Base-by-base conservation (phyloP, 2,113 vertebrate genomes). In the Rhipidura dahli region DNA sequence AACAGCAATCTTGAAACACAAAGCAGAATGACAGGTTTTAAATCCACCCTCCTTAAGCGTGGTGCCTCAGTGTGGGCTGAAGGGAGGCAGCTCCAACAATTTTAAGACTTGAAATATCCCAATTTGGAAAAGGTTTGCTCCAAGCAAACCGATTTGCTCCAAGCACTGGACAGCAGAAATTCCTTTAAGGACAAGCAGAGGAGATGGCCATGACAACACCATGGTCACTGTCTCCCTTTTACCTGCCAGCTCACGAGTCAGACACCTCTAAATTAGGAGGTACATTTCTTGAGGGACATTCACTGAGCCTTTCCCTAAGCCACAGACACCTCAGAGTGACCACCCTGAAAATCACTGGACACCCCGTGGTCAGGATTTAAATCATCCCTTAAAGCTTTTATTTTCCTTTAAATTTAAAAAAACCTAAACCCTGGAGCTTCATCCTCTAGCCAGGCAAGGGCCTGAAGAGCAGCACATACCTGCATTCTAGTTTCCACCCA, bases 311-410 rank as follows among this genome's bases (percentile, higher is more conserved):
- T 45, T 50, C 70, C 8, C 13, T 1, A 1, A 77, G 45, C 40
- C 35, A 61, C 1, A 0, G 40, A 66, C 44, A 80, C 13, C 59
- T 50, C 26, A 13, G 40, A 47, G 26, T 17, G 31, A 45, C 51
- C 57, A 28, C 11, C 47, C 51, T 26, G 22, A 39, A 86, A 56
- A 15, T 20, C 23, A 37, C 33, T n/a, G 47, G 27, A 31, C 9
- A 37, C 1, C 24, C 35, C 0, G 0, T 10, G 39, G 31, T 27
- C 2, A 0, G 27, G 44, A 21, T 11, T 68, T 18, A 6, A 26
- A 57, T 44, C 8, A 49, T 12, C 40, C 40, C 60, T 35, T 33
- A 26, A 75, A 56, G 15, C 20, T 57, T 73, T 31, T 7, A 39
- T 63, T 90, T 66, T 23, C 27, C 9, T 42, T 8, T 47, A 30